Evolutionary conservation across 2,888 invertebrate species (phyloP).

Genomic region (Linyphia triangularis): DNA sequence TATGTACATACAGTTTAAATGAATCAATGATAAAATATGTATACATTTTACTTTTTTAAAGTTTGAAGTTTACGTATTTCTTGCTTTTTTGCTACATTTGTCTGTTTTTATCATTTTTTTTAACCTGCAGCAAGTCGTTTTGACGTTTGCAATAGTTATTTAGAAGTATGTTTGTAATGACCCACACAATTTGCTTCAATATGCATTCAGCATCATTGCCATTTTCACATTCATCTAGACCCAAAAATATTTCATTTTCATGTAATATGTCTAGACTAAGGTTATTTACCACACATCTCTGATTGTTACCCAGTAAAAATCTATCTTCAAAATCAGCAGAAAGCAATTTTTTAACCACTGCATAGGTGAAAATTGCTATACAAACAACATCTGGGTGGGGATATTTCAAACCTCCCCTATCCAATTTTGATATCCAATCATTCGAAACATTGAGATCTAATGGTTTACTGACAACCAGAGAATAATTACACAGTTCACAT

Average conservation of each 20-base stretch:
- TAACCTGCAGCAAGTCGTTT: background rate
- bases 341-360: slow-evolving; percentile 2
- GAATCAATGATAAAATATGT: too few relatives aligned
- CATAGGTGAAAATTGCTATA: background rate
- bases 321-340: background rate
- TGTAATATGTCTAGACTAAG: background rate
- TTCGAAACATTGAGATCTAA: background rate
- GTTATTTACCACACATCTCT: background rate
- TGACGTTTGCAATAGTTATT: slow-evolving; percentile 15
- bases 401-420: slow-evolving; percentile 11
- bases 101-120: too few relatives aligned
- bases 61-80: slow-evolving; percentile 18
- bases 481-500: background rate
- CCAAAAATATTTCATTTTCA: slow-evolving; percentile 16
- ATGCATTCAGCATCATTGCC: slow-evolving; percentile 3
- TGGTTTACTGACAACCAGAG: background rate
- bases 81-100: background rate
- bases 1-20: too few relatives aligned
- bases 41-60: slow-evolving; percentile 9
- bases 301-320: background rate
- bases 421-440: background rate
- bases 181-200: slow-evolving; percentile 17
- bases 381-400: slow-evolving; percentile 21
- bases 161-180: background rate
- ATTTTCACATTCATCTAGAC: slow-evolving; percentile 13